Evolutionary conservation across 2,113 vertebrate genomes (phyloP).

Genomic region (Morphnarchus princeps): DNA sequence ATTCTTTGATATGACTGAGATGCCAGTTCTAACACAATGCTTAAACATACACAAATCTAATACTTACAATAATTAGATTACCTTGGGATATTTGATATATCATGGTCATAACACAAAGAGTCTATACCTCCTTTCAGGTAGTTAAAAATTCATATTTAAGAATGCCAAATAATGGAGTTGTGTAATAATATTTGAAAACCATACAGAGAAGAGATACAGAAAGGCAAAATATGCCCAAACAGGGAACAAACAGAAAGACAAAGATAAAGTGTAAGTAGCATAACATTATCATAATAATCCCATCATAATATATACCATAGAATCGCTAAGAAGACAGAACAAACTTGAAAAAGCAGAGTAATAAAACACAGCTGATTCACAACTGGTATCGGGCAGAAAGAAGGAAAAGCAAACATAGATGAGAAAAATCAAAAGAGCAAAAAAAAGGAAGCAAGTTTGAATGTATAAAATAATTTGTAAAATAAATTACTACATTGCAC

Average conservation of each 20-base stretch:
- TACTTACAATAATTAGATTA: background rate
- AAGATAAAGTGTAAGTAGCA: background rate
- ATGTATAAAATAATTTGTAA: background rate
- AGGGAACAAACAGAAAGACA: background rate
- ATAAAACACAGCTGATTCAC: background rate
- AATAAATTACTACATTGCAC: background rate
- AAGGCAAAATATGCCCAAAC: background rate
- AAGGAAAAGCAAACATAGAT: background rate
- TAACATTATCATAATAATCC: constrained; percentile 28
- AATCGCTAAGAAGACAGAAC: background rate
- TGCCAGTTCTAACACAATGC: background rate
- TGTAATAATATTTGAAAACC: background rate
- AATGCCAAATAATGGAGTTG: background rate
- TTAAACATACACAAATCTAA: background rate
- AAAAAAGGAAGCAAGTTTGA: background rate
- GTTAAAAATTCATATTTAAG: background rate
- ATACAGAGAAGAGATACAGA: background rate
- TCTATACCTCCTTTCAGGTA: background rate
- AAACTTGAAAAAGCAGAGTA: background rate
- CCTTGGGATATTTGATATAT: background rate
- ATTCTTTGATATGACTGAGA: background rate
- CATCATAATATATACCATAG: background rate
- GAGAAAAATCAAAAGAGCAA: background rate
- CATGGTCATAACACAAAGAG: background rate
- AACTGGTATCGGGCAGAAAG: background rate